Evolutionary conservation across 2,113 vertebrate species (phyloP), one percentile per base, ranked within the genome.

Genomic region (Alethe diademata): DNA sequence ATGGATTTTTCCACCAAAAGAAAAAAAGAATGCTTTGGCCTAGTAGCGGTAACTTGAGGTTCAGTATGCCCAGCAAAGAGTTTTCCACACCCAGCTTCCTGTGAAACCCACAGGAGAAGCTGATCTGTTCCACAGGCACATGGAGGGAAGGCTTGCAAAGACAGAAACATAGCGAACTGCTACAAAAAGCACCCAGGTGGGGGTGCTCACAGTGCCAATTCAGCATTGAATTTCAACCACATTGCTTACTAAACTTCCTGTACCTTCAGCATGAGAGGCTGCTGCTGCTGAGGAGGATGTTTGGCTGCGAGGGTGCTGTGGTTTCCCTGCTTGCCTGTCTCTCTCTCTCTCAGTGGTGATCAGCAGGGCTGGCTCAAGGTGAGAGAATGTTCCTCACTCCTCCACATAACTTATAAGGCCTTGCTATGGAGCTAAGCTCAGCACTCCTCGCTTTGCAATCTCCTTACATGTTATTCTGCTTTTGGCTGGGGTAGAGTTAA

Each of bases 1-100:
- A 17, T 85, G 87, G 64, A 79, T 90, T 95, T 96, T 95, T 94
- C 78, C 75, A 90, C 8, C 67, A 58, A 73, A 61, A 42, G 13
- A 36, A 74, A 48, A 48, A 70, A 62, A 50, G 10, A n/a, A 69
- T 51, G 20, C 54, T 82, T 93, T 92, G 85, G 74, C 84, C 82
- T 65, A 35, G 20, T 12, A 88, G 54, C 1, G 0, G 73, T 92
- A 74, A 89, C 65, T 82, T 53, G 61, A 78, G 40, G 87, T 48
- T 89, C 53, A 65, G 23, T 53, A 17, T 75, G 84, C 33, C 86
- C 54, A 11, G 65, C 53, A 87, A 88, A 75, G 76, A 86, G 80
- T 23, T 86, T 47, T 89, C 48, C 81, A 73, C 28, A 51, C 3
- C 12, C 26, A 23, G 62, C 35, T 82, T 79, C 88, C 71, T 66